Evolutionary conservation across 2,797 vertebrate genomes (phyloP).

Genomic region (Eulemur coronatus): DNA sequence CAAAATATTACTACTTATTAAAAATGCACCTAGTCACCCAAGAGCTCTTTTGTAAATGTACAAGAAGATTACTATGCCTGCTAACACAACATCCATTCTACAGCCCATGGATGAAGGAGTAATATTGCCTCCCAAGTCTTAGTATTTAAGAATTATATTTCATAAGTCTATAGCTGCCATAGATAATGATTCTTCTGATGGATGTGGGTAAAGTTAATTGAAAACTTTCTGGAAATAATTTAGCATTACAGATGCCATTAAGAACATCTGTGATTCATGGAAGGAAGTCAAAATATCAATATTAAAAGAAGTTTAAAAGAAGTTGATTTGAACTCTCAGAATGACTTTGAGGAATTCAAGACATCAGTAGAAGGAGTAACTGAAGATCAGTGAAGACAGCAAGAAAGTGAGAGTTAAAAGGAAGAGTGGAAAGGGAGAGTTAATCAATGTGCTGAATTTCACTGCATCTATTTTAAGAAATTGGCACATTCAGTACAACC

Average conservation of each 20-base stretch:
- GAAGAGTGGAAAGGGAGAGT: no score
- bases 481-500: no score
- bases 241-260: neutral
- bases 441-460: no score
- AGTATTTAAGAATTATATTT: neutral
- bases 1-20: no score
- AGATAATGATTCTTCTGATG: no score
- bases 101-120: neutral
- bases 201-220: neutral
- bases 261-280: neutral
- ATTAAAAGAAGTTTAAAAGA: neutral
- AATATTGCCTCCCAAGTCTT: neutral
- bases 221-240: neutral
- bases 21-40: no score
- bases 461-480: no score
- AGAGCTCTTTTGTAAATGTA: no score
- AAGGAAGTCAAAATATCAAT: neutral
- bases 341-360: neutral
- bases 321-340: neutral
- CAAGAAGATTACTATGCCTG: no score
- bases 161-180: neutral
- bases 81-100: neutral
- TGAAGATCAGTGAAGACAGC: no score
- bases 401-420: no score
- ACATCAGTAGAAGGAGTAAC: neutral